Evolutionary conservation across 2,113 vertebrate species (phyloP).

Genomic region (Zonotrichia leucophrys): DNA sequence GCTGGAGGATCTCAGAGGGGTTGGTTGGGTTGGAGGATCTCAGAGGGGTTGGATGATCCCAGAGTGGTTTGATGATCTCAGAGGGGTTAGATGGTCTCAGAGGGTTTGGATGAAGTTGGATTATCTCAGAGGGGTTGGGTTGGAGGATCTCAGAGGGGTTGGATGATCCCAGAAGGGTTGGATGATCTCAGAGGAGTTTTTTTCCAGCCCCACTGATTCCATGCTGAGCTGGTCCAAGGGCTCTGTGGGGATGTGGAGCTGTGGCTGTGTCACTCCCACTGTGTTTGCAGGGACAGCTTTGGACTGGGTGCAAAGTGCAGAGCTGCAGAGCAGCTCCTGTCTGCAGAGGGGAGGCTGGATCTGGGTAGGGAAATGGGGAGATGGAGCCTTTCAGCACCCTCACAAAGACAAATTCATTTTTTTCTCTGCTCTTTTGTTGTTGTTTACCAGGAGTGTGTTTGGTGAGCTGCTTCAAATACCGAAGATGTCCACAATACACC

Average conservation of each 20-base stretch:
- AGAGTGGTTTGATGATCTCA: no score
- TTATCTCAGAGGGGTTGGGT: neutral
- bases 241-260: neutral
- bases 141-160: no score
- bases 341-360: neutral
- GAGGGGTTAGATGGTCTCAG: neutral
- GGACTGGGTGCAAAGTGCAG: neutral
- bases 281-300: neutral
- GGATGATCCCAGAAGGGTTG: no score
- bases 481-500: neutral
- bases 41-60: no score
- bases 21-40: no score
- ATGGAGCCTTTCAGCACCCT: neutral
- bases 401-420: neutral
- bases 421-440: neutral
- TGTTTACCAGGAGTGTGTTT: neutral
- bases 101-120: no score
- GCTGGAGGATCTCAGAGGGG: neutral
- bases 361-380: neutral
- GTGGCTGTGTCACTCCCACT: accelerated
- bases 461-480: neutral
- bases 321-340: neutral
- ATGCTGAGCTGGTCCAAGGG: accelerated
- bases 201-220: neutral
- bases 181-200: neutral